Conservation (phyloP, 1,140 invertebrate species). For the Cheumatopsyche charites region DNA sequence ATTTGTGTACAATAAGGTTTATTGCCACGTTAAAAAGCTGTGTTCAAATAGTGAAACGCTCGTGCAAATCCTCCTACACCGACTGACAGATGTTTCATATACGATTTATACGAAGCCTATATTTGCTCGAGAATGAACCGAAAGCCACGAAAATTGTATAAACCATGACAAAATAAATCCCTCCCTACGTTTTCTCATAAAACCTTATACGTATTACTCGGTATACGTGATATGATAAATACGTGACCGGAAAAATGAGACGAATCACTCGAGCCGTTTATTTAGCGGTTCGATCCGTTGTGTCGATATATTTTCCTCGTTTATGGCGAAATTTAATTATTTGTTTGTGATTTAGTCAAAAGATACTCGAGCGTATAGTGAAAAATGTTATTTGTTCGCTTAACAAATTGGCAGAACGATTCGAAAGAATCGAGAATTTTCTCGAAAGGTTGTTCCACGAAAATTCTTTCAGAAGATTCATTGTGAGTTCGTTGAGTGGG, state of each 20-base stretch:
- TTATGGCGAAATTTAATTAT: too few relatives aligned
- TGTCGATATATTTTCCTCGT: too few relatives aligned
- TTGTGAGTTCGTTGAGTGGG: too few relatives aligned
- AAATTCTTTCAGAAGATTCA: too few relatives aligned
- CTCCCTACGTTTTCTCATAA: neutral
- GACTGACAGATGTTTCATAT: neutral
- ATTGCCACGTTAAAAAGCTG: conserved; percentile 3
- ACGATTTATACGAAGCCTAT: conserved; percentile 13
- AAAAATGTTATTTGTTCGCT: too few relatives aligned
- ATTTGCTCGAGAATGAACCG: neutral
- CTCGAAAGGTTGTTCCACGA: too few relatives aligned
- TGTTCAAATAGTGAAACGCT: conserved; percentile 9
- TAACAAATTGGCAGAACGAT: too few relatives aligned
- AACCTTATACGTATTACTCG: neutral
- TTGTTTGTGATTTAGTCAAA: too few relatives aligned
- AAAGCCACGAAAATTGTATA: conserved; percentile 8
- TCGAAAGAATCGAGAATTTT: too few relatives aligned
- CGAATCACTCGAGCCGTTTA: too few relatives aligned
- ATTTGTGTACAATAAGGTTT: conserved; percentile 1
- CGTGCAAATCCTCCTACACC: neutral
- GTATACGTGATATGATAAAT: conserved; percentile 11
- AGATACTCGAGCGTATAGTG: too few relatives aligned
- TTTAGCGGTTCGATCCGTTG: too few relatives aligned
- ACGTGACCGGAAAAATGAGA: conserved; percentile 8
- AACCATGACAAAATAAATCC: conserved; percentile 19